A percentile compares a stretch with the other conserved stretches of the same genome.
phyloP scores from a whole-genome alignment of 2,113 vertebrate genomes.

The Columba livia region DNA sequence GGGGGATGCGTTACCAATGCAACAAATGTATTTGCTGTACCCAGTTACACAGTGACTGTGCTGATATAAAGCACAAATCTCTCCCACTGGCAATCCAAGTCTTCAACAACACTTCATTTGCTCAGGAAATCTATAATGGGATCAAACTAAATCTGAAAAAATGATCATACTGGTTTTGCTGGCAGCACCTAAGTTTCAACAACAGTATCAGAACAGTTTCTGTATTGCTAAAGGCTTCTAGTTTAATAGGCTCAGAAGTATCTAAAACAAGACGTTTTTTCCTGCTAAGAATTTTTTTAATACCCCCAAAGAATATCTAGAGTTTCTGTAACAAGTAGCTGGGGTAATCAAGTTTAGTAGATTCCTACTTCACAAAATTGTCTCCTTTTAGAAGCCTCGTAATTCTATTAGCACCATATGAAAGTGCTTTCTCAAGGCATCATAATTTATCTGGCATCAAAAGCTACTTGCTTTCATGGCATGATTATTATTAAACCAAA shows the following conservation, averaged over 20 bases:
- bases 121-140: neutral
- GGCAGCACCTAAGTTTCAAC: neutral
- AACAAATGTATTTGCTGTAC: neutral
- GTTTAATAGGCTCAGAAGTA: neutral
- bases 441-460: neutral
- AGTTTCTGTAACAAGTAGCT: neutral
- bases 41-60: neutral
- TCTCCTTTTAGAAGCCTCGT: neutral
- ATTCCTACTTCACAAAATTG: neutral
- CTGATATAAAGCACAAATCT: neutral
- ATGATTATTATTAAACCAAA: neutral
- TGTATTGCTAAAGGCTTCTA: neutral
- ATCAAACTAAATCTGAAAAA: neutral
- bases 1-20: neutral
- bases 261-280: neutral
- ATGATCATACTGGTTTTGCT: neutral
- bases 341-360: neutral
- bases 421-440: neutral
- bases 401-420: neutral
- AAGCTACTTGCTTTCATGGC: neutral
- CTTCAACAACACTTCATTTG: neutral
- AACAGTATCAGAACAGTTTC: neutral
- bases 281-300: neutral
- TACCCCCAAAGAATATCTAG: neutral
- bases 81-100: neutral